Percentiles rank a stretch among this genome's conserved stretches.
phyloP scores from a whole-genome alignment of 2,797 vertebrate genomes.

The Cetoscarus ocellatus region DNA sequence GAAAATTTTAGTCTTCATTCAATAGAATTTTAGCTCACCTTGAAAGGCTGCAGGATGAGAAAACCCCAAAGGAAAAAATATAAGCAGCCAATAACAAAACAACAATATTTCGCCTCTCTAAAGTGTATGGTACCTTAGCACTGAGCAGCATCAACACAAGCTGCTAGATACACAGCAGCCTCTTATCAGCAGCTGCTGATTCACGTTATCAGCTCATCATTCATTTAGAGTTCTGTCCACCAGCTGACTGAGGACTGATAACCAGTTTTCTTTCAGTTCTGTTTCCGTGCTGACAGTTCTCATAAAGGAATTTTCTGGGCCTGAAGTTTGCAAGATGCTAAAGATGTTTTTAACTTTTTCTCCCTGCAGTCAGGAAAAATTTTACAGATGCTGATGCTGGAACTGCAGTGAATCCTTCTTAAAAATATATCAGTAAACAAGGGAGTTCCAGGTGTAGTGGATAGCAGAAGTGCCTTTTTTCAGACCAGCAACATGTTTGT shows the following conservation, averaged over 20 bases:
- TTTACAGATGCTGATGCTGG: no score
- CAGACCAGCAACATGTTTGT: no score
- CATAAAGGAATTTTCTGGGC: not conserved
- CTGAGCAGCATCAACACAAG: slow-evolving; percentile 20
- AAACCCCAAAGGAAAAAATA: slow-evolving; percentile 9
- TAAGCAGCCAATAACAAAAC: slow-evolving; percentile 6
- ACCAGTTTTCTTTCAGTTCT: not conserved
- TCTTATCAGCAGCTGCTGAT: not conserved
- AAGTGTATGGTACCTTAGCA: not conserved
- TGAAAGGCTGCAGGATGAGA: not conserved
- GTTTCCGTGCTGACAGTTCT: not conserved
- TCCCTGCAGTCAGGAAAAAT: not conserved
- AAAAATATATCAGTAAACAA: no score
- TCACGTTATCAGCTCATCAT: not conserved
- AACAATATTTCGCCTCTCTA: slow-evolving; percentile 11
- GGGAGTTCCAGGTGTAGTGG: no score
- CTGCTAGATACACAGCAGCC: slow-evolving; percentile 5
- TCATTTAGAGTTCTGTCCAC: not conserved
- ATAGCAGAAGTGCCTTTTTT: no score
- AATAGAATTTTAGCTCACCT: not conserved
- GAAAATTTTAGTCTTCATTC: no score
- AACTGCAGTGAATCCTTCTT: no score
- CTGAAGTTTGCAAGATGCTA: not conserved
- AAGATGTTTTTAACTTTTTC: not conserved
- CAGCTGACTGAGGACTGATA: not conserved